Conservation (phyloP, 1,140 invertebrate species). For the Apis cerana region DNA sequence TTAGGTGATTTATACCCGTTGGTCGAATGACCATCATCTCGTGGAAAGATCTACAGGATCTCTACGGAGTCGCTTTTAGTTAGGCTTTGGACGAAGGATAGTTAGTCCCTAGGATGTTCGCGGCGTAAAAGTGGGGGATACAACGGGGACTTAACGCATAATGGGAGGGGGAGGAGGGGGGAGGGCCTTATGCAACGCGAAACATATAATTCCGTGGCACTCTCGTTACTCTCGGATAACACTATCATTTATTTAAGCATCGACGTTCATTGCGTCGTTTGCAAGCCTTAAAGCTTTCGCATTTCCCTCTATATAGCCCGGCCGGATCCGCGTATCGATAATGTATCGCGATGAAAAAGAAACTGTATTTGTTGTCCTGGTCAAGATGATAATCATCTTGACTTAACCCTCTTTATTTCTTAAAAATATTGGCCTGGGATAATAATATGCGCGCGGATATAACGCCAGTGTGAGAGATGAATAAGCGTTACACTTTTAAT, state of each 20-base stretch:
- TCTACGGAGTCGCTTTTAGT: slow-evolving; percentile 63
- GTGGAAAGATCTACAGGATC: slow-evolving; percentile 73
- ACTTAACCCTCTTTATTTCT: neutral
- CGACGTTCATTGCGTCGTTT: slow-evolving; percentile 51
- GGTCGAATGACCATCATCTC: slow-evolving; percentile 75
- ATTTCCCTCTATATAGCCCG: neutral
- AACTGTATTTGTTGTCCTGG: slow-evolving; percentile 8
- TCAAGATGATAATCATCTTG: neutral
- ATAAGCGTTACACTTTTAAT: too few relatives aligned
- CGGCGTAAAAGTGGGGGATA: neutral
- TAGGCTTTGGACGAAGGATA: slow-evolving; percentile 62
- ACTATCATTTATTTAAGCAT: slow-evolving; percentile 60
- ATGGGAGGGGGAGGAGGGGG: neutral
- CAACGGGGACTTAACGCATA: slow-evolving; percentile 52
- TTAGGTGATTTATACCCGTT: slow-evolving; percentile 73
- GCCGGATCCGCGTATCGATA: slow-evolving; percentile 1
- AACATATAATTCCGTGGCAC: slow-evolving; percentile 61
- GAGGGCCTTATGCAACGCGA: slow-evolving; percentile 61
- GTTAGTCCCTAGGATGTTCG: slow-evolving; percentile 56
- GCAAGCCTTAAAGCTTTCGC: slow-evolving; percentile 5
- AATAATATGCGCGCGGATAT: too few relatives aligned
- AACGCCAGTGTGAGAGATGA: neutral
- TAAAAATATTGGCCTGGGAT: neutral
- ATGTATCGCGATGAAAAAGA: slow-evolving; percentile 2
- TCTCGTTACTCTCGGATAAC: slow-evolving; percentile 55